phyloP scores from a whole-genome alignment of 2,113 vertebrate genomes.

The Engystomops pustulosus region DNA sequence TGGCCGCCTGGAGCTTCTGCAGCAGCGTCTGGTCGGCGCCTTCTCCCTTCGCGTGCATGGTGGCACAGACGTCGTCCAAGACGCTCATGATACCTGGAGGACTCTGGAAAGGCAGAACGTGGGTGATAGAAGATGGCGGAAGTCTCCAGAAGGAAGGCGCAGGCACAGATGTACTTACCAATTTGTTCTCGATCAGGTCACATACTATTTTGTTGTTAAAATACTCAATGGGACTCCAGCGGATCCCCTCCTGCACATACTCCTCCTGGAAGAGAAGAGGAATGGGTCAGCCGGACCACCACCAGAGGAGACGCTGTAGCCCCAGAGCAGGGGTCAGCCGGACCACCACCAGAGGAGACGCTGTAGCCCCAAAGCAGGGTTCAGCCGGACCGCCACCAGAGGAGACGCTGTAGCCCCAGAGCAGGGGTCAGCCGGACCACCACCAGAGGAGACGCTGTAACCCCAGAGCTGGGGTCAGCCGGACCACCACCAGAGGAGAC shows the following conservation, averaged over 20 bases:
- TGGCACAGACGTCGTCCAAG: constrained; percentile 83
- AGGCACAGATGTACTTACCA: constrained; percentile 70
- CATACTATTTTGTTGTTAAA: constrained; percentile 87
- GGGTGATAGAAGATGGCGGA: neutral
- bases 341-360: neutral
- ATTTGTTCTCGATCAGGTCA: constrained; percentile 84
- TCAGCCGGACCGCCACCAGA: neutral
- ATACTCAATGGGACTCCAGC: constrained; percentile 81
- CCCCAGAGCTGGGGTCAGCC: neutral
- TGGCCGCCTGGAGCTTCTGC: constrained; percentile 80
- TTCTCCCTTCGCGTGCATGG: constrained; percentile 86
- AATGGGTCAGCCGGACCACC: neutral
- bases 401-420: neutral
- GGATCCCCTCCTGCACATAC: constrained; percentile 82
- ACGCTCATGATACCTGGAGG: constrained; percentile 82
- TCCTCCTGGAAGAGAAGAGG: constrained; percentile 73
- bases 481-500: neutral
- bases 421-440: neutral
- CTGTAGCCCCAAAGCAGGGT: neutral
- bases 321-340: neutral
- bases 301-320: neutral
- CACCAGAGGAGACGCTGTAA: neutral
- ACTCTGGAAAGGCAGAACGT: constrained; percentile 67
- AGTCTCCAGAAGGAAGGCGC: neutral
- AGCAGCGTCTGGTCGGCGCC: constrained; percentile 82